A percentile compares a stretch with the other conserved stretches of the same genome.
Evolutionary conservation across 2,888 invertebrate species (phyloP).

Genomic region (Orchesella flavescens): DNA sequence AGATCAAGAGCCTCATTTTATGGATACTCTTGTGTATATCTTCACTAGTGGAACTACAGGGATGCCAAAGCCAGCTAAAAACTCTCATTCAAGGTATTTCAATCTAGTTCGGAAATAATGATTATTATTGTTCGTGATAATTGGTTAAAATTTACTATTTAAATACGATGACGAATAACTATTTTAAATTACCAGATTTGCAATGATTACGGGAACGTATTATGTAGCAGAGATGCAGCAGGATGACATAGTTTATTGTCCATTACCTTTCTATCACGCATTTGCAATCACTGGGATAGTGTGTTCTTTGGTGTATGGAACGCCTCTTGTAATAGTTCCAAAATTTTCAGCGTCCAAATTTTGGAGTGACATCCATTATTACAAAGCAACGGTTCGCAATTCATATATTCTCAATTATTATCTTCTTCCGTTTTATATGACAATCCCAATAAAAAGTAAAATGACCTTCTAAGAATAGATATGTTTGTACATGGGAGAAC

Average conservation of each 20-base stretch:
- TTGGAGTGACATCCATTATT: slow-evolving; percentile 56
- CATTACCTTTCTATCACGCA: slow-evolving; percentile 49
- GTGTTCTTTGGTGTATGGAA: slow-evolving; percentile 12
- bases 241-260: slow-evolving; percentile 36
- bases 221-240: slow-evolving; percentile 4
- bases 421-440: background rate
- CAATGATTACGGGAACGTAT: background rate
- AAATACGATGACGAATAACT: no score
- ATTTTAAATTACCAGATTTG: background rate
- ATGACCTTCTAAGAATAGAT: slow-evolving; percentile 1
- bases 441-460: background rate
- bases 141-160: no score
- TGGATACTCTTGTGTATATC: slow-evolving; percentile 43
- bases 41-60: slow-evolving; percentile 56
- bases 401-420: background rate
- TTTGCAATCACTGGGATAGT: slow-evolving; percentile 17
- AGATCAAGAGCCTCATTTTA: slow-evolving; percentile 31
- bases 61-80: slow-evolving; percentile 44
- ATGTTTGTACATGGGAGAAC: slow-evolving; percentile 53
- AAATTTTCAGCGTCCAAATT: slow-evolving; percentile 57
- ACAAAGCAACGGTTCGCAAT: slow-evolving; percentile 48
- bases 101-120: background rate
- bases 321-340: slow-evolving; percentile 34
- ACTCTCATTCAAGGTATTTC: slow-evolving; percentile 44
- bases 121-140: background rate